Evolutionary conservation across 2,888 invertebrate genomes (phyloP).

Genomic region (Tipula unca): DNA sequence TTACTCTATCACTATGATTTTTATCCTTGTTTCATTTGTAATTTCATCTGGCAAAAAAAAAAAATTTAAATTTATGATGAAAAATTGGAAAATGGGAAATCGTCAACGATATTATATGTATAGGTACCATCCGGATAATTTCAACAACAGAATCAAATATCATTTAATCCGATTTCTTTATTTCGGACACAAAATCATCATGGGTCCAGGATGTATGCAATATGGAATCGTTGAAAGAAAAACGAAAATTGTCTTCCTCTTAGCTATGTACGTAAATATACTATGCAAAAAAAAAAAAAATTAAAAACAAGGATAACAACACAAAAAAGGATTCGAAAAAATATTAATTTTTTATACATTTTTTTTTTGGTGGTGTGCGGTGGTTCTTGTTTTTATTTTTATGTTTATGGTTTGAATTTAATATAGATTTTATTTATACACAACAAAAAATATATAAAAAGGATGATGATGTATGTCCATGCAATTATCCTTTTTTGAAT

Average conservation of each 20-base stretch:
- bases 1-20: neutral
- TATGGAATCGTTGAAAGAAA: neutral
- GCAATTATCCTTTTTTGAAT: neutral
- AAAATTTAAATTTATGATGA: neutral
- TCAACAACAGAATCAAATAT: neutral
- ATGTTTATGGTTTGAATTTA: neutral
- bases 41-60: neutral
- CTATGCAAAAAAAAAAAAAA: neutral
- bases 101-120: neutral
- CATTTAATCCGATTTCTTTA: neutral
- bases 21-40: neutral
- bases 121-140: neutral
- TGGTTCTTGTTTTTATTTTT: neutral
- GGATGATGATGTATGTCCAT: slow-evolving; percentile 14
- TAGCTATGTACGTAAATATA: neutral
- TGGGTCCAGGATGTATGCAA: neutral
- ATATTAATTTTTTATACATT: neutral
- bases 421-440: neutral
- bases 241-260: neutral
- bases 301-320: neutral
- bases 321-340: neutral
- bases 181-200: neutral
- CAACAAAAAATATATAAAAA: neutral
- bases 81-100: neutral
- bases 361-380: neutral